Evolutionary conservation across 2,113 vertebrate species (phyloP).

Genomic region (Peromyscus maniculatus): DNA sequence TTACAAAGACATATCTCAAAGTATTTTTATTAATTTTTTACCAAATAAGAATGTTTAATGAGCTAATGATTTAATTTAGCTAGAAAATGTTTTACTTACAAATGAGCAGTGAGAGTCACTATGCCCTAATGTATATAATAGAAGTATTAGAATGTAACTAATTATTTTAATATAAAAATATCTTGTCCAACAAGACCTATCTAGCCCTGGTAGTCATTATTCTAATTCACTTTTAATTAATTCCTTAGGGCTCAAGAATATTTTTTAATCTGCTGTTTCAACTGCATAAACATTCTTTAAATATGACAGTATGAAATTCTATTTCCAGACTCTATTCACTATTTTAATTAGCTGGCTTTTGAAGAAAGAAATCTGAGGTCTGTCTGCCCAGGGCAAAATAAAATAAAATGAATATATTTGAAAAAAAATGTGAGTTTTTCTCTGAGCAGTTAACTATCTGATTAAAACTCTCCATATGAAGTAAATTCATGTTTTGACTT

Average conservation of each 20-base stretch:
- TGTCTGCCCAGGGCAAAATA: conserved; percentile 26
- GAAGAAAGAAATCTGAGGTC: conserved; percentile 47
- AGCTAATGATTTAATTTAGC: conserved; percentile 41
- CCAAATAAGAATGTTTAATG: conserved; percentile 69
- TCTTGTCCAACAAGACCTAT: conserved; percentile 81
- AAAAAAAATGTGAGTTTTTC: neutral
- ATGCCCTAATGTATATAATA: conserved; percentile 77
- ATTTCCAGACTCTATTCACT: conserved; percentile 64
- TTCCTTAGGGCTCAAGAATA: conserved; percentile 73
- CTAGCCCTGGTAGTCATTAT: conserved; percentile 73
- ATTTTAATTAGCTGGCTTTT: conserved; percentile 77
- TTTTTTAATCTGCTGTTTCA: conserved; percentile 67
- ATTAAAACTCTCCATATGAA: conserved; percentile 48
- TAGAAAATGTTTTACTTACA: conserved; percentile 52
- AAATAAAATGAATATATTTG: conserved; percentile 23
- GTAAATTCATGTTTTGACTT: conserved; percentile 30
- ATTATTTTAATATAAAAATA: conserved; percentile 85
- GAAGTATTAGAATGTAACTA: conserved; percentile 83
- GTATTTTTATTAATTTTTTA: conserved; percentile 44
- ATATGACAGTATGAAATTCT: conserved; percentile 68
- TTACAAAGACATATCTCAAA: conserved; percentile 53
- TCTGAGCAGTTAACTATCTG: conserved; percentile 20
- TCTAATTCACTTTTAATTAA: conserved; percentile 85
- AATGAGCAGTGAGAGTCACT: conserved; percentile 75
- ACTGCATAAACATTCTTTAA: conserved; percentile 73